phyloP scores from a whole-genome alignment of 2,888 invertebrate species.

The Pristionchus japonicus region DNA sequence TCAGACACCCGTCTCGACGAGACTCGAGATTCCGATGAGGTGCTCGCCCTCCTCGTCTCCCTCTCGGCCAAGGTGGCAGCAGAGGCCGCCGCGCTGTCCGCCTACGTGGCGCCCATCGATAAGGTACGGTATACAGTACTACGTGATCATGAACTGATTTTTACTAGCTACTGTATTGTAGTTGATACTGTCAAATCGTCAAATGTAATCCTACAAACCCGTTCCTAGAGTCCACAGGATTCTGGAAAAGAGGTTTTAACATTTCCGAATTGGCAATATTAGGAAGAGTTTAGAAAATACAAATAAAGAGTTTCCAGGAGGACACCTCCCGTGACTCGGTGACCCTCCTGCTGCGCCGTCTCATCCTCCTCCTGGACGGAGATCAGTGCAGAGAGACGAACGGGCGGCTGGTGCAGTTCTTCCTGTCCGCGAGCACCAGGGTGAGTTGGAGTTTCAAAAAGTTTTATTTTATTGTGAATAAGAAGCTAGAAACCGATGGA shows the following conservation, averaged over 20 bases:
- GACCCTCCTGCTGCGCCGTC: conserved; percentile 52
- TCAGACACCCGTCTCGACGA: conserved; percentile 5
- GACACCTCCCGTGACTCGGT: conserved; percentile 36
- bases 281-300: no score
- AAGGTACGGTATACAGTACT: conserved; percentile 11
- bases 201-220: no score
- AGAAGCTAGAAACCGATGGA: no score
- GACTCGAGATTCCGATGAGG: neutral
- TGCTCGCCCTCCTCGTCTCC: neutral
- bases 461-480: no score
- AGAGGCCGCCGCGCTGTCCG: neutral
- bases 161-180: no score
- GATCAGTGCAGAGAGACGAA: conserved; percentile 52
- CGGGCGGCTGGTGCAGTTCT: conserved; percentile 58
- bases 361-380: conserved; percentile 52
- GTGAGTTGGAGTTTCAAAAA: conserved; percentile 48
- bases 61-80: conserved; percentile 24
- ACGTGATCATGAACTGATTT: no score
- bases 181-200: no score
- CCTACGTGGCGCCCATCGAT: conserved; percentile 34
- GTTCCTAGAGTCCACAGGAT: no score
- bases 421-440: conserved; percentile 55
- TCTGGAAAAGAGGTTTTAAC: no score
- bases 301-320: neutral
- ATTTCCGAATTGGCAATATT: no score